These are phyloP conservation scores for Phyllopteryx taeniolatus DNA, from an alignment of 2,113 vertebrate genomes.

Conservation along the genomic window DNA sequence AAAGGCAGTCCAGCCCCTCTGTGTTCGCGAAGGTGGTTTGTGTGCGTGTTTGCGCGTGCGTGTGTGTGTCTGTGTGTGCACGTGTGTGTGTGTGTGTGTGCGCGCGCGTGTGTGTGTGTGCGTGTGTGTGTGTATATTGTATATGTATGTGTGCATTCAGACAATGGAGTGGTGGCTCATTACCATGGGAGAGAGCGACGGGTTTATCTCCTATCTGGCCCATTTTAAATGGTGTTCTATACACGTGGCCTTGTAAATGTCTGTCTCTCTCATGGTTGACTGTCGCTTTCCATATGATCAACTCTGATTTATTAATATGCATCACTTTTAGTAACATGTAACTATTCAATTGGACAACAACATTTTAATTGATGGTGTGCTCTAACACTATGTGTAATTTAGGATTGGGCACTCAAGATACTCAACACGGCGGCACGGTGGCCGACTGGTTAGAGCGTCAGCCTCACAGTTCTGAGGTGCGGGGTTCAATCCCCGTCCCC, in stretches of 20 bases:
- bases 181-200: slow-evolving; percentile 55
- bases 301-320: slow-evolving; percentile 19
- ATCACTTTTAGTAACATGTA: slow-evolving; percentile 14
- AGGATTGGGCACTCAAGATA: neutral
- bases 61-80: slow-evolving; percentile 6
- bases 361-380: neutral
- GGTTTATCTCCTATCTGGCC: slow-evolving; percentile 71
- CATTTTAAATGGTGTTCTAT: slow-evolving; percentile 63
- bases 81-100: slow-evolving; percentile 20
- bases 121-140: slow-evolving; percentile 18
- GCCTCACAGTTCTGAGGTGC: no score
- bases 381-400: neutral
- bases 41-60: no score
- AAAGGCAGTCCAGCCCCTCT: no score
- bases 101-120: slow-evolving; percentile 46
- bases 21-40: no score
- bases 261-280: slow-evolving; percentile 15
- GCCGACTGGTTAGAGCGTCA: no score
- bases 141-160: slow-evolving; percentile 29
- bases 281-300: slow-evolving; percentile 23
- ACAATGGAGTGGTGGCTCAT: slow-evolving; percentile 56
- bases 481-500: no score
- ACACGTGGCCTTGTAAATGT: slow-evolving; percentile 42
- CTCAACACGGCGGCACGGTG: no score
- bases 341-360: neutral